Evolutionary conservation across 2,888 invertebrate genomes (phyloP).

Genomic region (Yponomeuta plumbellus): DNA sequence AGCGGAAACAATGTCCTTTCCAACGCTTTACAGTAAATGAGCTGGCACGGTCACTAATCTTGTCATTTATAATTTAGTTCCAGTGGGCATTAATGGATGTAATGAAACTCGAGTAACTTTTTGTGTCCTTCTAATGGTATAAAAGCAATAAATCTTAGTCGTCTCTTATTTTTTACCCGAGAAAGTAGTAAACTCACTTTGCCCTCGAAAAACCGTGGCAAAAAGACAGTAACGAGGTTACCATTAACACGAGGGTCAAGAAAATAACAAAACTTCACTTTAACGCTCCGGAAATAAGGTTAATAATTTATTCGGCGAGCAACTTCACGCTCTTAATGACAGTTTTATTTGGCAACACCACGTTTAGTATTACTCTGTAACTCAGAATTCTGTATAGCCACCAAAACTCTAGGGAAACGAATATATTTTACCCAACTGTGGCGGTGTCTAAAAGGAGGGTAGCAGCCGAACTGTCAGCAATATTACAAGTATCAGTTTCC

Average conservation of each 20-base stretch:
- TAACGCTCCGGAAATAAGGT: neutral
- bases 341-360: neutral
- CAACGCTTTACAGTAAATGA: too few relatives aligned
- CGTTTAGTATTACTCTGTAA: neutral
- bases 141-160: neutral
- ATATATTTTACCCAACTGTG: too few relatives aligned
- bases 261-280: neutral
- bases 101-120: neutral
- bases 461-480: too few relatives aligned
- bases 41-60: too few relatives aligned
- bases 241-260: neutral
- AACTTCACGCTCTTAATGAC: neutral
- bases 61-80: too few relatives aligned
- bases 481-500: too few relatives aligned
- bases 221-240: neutral
- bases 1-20: too few relatives aligned
- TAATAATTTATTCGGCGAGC: neutral
- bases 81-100: neutral
- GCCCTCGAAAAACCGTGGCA: neutral
- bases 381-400: too few relatives aligned
- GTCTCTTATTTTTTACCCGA: neutral
- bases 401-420: too few relatives aligned
- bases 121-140: neutral
- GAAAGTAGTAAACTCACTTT: neutral
- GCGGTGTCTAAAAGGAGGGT: too few relatives aligned